Conservation (phyloP, 1,140 invertebrate species). For the Heliconius eleuchia region DNA sequence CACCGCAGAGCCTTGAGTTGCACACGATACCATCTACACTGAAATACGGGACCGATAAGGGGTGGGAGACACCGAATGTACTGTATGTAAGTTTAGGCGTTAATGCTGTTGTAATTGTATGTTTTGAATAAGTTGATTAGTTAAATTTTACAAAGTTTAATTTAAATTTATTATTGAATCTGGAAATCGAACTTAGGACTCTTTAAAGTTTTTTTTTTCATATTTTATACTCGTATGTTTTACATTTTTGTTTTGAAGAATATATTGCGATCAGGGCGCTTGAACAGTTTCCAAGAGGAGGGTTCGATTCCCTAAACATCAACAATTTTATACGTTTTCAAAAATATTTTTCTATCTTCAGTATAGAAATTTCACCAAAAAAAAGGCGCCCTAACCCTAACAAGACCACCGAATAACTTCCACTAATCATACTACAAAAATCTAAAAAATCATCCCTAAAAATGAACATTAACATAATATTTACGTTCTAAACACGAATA, state of each 20-base stretch:
- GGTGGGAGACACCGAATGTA: conserved; percentile 37
- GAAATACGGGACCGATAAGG: conserved; percentile 55
- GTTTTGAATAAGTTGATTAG: background rate
- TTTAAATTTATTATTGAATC: background rate
- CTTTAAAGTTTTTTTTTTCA: no score
- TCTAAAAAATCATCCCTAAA: background rate
- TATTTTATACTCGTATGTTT: no score
- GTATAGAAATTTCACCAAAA: background rate
- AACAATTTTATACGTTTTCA: no score
- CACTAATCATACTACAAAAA: background rate
- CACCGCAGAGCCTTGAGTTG: conserved; percentile 18
- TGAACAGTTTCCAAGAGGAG: no score
- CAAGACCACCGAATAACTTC: background rate
- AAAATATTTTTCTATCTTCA: no score
- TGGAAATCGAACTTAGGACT: no score
- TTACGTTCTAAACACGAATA: conserved; percentile 8
- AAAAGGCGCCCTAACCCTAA: background rate
- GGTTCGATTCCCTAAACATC: no score
- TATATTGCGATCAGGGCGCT: no score
- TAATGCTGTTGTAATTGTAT: background rate
- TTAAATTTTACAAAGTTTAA: background rate
- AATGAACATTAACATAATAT: conserved; percentile 8
- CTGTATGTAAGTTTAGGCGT: background rate
- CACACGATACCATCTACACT: conserved; percentile 23
- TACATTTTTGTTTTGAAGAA: no score